phyloP scores from a whole-genome alignment of 2,113 vertebrate species.

The Potamarius usumacintae region DNA sequence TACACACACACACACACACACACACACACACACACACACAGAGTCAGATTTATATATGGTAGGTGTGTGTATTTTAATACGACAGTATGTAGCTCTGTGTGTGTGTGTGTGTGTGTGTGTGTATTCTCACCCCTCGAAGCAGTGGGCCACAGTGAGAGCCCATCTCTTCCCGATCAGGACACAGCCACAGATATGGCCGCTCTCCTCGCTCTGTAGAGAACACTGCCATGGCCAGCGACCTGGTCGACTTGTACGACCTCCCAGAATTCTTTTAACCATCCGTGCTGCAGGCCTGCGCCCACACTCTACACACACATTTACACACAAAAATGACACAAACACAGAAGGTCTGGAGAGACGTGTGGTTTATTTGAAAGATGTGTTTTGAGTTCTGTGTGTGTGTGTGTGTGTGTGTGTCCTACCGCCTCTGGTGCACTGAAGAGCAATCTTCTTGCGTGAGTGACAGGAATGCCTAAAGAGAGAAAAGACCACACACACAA shows the following conservation, averaged over 20 bases:
- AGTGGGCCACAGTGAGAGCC: slow-evolving; percentile 92
- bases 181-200: slow-evolving; percentile 92
- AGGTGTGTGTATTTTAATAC: background rate
- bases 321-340: background rate
- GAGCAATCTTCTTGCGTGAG: slow-evolving; percentile 82
- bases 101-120: slow-evolving; percentile 8
- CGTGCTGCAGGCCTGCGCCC: slow-evolving; percentile 81
- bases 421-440: slow-evolving; percentile 86
- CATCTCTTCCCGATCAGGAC: slow-evolving; percentile 87
- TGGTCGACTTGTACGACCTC: slow-evolving; percentile 85
- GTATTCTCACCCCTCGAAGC: slow-evolving; percentile 89
- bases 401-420: slow-evolving; percentile 48
- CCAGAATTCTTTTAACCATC: slow-evolving; percentile 90
- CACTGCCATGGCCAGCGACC: slow-evolving; percentile 98
- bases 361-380: background rate
- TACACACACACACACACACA: slow-evolving; percentile 55
- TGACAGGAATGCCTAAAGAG: slow-evolving; percentile 80
- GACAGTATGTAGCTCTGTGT: background rate
- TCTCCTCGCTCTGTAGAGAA: slow-evolving; percentile 89
- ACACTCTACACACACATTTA: slow-evolving; percentile 70
- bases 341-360: background rate
- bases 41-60: background rate
- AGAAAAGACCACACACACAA: slow-evolving; percentile 8
- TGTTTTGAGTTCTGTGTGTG: background rate
- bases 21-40: slow-evolving; percentile 25